Percentiles rank a stretch among this genome's conserved stretches.
phyloP scores from a whole-genome alignment of 2,113 vertebrate species.

The Chionomys nivalis region DNA sequence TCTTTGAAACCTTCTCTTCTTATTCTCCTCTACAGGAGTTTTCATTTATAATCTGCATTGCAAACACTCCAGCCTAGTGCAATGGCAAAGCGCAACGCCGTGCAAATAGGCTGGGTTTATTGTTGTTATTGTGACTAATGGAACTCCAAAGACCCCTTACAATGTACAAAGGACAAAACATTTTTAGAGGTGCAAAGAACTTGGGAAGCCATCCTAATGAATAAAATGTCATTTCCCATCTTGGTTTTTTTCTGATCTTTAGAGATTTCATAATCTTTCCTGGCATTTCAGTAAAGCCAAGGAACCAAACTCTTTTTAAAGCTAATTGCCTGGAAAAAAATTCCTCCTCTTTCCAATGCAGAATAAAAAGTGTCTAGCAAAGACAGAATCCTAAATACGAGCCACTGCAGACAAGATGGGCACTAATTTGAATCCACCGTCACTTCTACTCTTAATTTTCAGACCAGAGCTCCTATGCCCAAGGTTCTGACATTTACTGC shows the following conservation, averaged over 20 bases:
- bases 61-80: neutral
- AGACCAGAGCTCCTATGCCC: neutral
- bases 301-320: slow-evolving; percentile 47
- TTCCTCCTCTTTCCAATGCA: neutral
- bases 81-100: neutral
- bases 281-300: slow-evolving; percentile 67
- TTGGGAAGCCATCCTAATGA: slow-evolving; percentile 47
- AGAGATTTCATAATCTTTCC: slow-evolving; percentile 66
- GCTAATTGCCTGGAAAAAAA: slow-evolving; percentile 63
- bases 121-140: neutral
- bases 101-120: neutral
- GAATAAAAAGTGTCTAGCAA: slow-evolving; percentile 25
- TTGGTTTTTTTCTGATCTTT: slow-evolving; percentile 49
- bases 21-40: neutral
- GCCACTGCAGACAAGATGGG: neutral
- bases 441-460: neutral
- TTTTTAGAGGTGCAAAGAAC: slow-evolving; percentile 27
- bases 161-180: slow-evolving; percentile 25
- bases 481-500: neutral
- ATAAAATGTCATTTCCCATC: slow-evolving; percentile 60
- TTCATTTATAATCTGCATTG: slow-evolving; percentile 14
- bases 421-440: neutral
- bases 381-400: neutral
- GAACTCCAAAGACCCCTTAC: neutral
- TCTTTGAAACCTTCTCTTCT: slow-evolving; percentile 14